Conservation (phyloP, 2,888 invertebrate species). For the Heliconius ismenius region DNA sequence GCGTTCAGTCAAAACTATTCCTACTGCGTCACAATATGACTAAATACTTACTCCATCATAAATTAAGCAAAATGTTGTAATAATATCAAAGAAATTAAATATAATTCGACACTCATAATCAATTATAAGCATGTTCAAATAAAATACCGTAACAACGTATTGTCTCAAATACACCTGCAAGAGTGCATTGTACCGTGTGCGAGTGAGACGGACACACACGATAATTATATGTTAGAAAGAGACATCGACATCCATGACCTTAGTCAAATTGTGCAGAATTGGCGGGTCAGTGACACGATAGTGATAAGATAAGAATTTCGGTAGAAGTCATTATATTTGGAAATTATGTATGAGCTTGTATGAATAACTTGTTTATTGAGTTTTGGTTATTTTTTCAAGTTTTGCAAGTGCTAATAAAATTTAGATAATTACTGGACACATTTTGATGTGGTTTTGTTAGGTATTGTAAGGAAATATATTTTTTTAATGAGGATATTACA, state of each 20-base stretch:
- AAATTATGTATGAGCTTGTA: background rate
- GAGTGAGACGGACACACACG: slow-evolving; percentile 31
- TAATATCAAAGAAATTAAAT: background rate
- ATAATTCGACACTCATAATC: slow-evolving; percentile 16
- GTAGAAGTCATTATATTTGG: slow-evolving; percentile 33
- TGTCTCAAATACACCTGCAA: slow-evolving; percentile 48
- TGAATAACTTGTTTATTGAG: background rate
- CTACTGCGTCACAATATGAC: background rate
- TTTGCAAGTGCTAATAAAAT: background rate
- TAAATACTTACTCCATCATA: background rate
- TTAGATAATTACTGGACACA: background rate
- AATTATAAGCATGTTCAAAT: slow-evolving; percentile 24
- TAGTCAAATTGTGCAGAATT: slow-evolving; percentile 60
- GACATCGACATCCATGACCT: slow-evolving; percentile 64
- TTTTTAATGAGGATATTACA: background rate
- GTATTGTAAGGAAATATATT: background rate
- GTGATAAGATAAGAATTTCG: slow-evolving; percentile 58
- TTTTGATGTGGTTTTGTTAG: background rate
- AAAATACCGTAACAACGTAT: slow-evolving; percentile 26
- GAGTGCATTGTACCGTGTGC: slow-evolving; percentile 44
- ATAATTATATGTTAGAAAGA: slow-evolving; percentile 44
- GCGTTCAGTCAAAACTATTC: background rate
- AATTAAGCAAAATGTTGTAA: too few relatives aligned
- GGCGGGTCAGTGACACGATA: slow-evolving; percentile 66
- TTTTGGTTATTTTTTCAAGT: background rate